Conservation (phyloP, 2,113 vertebrate species). For the Lonchura striata region DNA sequence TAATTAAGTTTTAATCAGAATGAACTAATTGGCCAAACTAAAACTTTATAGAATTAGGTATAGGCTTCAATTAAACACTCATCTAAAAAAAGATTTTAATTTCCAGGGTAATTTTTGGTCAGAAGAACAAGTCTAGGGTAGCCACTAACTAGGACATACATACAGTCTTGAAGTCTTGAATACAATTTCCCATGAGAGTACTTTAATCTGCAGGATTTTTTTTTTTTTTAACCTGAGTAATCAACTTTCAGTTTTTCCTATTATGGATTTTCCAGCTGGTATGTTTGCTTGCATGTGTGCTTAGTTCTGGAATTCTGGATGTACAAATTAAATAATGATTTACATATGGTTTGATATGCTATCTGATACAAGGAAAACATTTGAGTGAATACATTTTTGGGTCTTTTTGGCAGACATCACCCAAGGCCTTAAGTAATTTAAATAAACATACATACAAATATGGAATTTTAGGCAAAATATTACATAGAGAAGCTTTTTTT, state of each 20-base stretch:
- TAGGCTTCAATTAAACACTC: not conserved
- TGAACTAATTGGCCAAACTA: not conserved
- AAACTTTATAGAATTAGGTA: not conserved
- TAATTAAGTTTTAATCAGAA: not conserved
- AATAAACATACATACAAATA: not conserved
- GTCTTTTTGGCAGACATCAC: rapidly evolving
- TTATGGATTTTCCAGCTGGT: not conserved
- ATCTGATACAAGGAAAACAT: not conserved
- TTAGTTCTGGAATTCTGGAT: not conserved
- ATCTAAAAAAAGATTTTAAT: not conserved
- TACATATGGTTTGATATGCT: not conserved
- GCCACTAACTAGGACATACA: not conserved
- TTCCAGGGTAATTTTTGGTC: not conserved
- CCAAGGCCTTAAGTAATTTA: not conserved
- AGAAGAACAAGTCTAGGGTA: not conserved
- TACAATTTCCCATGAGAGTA: not conserved
- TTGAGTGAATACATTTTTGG: not conserved
- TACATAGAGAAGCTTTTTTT: rapidly evolving
- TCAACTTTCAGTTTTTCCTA: not conserved
- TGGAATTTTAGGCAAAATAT: not conserved
- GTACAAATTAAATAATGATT: not conserved
- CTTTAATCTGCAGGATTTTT: not conserved
- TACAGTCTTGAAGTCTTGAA: not conserved
- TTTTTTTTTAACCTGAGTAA: not conserved
- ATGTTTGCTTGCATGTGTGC: not conserved